These are phyloP conservation scores for Acronicta aceris DNA, from an alignment of 2,888 invertebrate species.

Conservation along the genomic window DNA sequence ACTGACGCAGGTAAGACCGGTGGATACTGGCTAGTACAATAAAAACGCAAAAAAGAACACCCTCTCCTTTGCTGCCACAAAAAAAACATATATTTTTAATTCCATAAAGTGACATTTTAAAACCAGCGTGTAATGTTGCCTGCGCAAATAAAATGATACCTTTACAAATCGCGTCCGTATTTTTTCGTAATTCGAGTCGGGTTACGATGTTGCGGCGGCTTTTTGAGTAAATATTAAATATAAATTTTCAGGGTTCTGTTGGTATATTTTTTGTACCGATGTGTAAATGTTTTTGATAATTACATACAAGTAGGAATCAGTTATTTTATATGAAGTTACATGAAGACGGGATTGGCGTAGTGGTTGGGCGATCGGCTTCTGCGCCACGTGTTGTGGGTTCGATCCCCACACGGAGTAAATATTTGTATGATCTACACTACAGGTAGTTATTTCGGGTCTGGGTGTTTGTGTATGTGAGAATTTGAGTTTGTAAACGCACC, in stretches of 20 bases:
- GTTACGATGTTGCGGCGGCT: conserved; percentile 8
- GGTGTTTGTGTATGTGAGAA: too few species aligned
- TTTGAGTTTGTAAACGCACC: too few species aligned
- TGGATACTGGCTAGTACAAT: background rate
- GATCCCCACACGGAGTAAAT: too few species aligned
- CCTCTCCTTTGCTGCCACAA: background rate
- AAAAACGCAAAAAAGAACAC: background rate
- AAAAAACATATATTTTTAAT: background rate
- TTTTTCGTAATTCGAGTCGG: conserved; percentile 18
- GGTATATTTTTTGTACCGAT: background rate
- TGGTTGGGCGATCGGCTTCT: too few species aligned
- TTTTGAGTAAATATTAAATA: conserved; percentile 14
- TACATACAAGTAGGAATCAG: conserved; percentile 4
- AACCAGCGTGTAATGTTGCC: conserved; percentile 10
- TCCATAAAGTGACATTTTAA: conserved; percentile 3
- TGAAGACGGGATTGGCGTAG: too few species aligned
- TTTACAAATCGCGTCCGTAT: conserved; percentile 10
- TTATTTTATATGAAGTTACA: too few species aligned
- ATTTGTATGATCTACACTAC: too few species aligned
- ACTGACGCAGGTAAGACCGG: too few species aligned
- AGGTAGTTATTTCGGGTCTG: too few species aligned
- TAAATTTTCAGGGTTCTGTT: conserved; percentile 13
- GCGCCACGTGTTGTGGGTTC: too few species aligned
- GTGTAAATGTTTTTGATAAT: conserved; percentile 8
- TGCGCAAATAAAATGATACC: conserved; percentile 23